phyloP scores from a whole-genome alignment of 2,113 vertebrate species.

The Sinocyclocheilus anophthalmus region DNA sequence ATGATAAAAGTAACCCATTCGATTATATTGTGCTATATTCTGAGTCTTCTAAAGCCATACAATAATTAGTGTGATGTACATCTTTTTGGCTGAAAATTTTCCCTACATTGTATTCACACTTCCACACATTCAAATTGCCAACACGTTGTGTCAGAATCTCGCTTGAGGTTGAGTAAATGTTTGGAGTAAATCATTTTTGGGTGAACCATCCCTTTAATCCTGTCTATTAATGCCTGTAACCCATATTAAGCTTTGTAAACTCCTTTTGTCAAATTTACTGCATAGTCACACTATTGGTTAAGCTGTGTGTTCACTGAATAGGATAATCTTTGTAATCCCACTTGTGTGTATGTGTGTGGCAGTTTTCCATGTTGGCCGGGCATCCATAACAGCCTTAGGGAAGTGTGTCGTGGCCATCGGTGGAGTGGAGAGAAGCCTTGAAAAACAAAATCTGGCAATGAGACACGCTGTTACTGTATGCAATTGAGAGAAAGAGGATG shows the following conservation, averaged over 20 bases:
- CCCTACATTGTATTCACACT: not conserved
- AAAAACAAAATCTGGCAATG: conserved; percentile 41
- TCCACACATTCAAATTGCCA: not conserved
- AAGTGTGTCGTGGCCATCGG: conserved; percentile 21
- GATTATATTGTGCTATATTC: too few relatives aligned
- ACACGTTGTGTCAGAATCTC: not conserved
- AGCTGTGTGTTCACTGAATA: conserved; percentile 34
- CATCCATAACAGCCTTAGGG: conserved; percentile 31
- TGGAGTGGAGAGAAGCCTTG: conserved; percentile 30
- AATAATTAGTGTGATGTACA: not conserved
- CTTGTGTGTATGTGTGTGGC: conserved; percentile 29
- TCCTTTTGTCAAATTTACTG: not conserved
- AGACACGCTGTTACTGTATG: not conserved
- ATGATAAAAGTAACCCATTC: too few relatives aligned
- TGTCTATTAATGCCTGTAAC: not conserved
- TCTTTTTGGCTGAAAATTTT: not conserved
- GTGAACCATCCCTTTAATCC: conserved; percentile 9
- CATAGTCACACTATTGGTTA: conserved; percentile 22
- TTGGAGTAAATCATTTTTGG: not conserved
- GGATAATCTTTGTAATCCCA: conserved; percentile 4
- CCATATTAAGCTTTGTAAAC: not conserved
- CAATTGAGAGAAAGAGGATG: not conserved
- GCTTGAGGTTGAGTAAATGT: not conserved
- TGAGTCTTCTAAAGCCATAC: not conserved
- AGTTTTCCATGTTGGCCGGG: not conserved